These are phyloP conservation scores for Haliclona indistincta DNA, from an alignment of 37 sponge, comb jelly and placozoan species.

Conservation along the genomic window DNA sequence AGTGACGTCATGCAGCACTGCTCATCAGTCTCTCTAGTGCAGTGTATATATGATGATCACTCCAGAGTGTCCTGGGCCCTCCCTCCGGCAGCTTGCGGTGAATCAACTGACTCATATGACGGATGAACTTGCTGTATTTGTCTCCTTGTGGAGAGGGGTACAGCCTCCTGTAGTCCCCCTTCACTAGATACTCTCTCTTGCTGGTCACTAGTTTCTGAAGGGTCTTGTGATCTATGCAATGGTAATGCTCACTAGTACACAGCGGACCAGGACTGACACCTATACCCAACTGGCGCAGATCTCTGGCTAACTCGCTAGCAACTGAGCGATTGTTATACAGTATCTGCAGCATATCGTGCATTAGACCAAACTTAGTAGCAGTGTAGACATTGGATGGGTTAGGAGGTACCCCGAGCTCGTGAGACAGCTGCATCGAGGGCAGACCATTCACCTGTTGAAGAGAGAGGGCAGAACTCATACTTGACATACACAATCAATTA, in stretches of 20 bases:
- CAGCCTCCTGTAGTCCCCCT: constrained; percentile 59
- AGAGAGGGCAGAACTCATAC: not conserved
- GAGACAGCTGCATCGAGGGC: constrained; percentile 90
- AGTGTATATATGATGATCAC: constrained; percentile 51
- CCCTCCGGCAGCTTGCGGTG: not conserved
- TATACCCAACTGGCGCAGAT: constrained; percentile 41
- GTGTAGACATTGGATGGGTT: constrained; percentile 75
- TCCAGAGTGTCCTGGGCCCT: constrained; percentile 43
- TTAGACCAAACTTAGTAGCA: constrained; percentile 72
- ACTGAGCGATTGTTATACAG: constrained; percentile 37
- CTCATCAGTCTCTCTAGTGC: constrained; percentile 48
- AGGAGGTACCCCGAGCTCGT: constrained; percentile 77
- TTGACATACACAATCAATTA: too few species aligned
- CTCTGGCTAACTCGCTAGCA: constrained; percentile 5
- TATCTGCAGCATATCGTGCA: constrained; percentile 76
- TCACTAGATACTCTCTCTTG: constrained; percentile 60
- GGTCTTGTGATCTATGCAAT: constrained; percentile 63
- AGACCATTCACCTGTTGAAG: constrained; percentile 79
- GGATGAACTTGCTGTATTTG: constrained; percentile 39
- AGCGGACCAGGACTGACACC: constrained; percentile 68
- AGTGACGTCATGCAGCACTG: not conserved
- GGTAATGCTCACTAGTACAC: constrained; percentile 25
- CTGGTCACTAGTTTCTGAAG: constrained; percentile 35
- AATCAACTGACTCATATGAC: constrained; percentile 38
- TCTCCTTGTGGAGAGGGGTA: constrained; percentile 63